A percentile compares a stretch with the other conserved stretches of the same genome.
Evolutionary conservation across 2,113 vertebrate genomes (phyloP).

Genomic region (Sylvia atricapilla): DNA sequence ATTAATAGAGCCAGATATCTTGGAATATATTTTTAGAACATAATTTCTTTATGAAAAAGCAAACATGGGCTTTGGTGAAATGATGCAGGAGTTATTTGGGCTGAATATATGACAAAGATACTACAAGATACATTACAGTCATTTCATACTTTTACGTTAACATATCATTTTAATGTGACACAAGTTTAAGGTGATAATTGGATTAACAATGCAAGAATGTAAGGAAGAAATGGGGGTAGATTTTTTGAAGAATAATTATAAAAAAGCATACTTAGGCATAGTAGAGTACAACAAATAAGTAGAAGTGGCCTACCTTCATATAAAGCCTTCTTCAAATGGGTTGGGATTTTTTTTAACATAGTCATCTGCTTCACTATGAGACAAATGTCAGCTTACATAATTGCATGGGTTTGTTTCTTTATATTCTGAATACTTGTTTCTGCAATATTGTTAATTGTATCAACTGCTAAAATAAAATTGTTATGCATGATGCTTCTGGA

Average conservation of each 20-base stretch:
- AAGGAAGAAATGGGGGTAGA: not conserved
- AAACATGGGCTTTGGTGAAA: not conserved
- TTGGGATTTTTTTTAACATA: not conserved
- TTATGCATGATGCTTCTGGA: not conserved
- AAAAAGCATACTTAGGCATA: not conserved
- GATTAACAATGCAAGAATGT: not conserved
- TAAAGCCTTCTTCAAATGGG: not conserved
- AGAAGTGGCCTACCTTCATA: not conserved
- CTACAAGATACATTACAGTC: not conserved
- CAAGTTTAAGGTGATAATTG: not conserved
- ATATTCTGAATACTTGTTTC: not conserved
- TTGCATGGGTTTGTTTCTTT: slow-evolving; percentile 1
- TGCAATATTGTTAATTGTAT: not conserved
- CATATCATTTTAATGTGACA: not conserved
- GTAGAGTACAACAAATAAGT: not conserved
- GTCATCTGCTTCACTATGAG: not conserved
- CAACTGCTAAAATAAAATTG: not conserved
- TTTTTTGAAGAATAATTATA: not conserved
- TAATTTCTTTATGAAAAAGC: not conserved
- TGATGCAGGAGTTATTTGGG: not conserved
- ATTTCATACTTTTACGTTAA: not conserved
- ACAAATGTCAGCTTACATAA: not conserved
- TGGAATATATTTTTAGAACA: not conserved
- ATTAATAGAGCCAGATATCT: not conserved
- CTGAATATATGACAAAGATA: not conserved